These are phyloP conservation scores for Belonocnema kinseyi DNA, from an alignment of 1,140 invertebrate species.

Conservation along the genomic window DNA sequence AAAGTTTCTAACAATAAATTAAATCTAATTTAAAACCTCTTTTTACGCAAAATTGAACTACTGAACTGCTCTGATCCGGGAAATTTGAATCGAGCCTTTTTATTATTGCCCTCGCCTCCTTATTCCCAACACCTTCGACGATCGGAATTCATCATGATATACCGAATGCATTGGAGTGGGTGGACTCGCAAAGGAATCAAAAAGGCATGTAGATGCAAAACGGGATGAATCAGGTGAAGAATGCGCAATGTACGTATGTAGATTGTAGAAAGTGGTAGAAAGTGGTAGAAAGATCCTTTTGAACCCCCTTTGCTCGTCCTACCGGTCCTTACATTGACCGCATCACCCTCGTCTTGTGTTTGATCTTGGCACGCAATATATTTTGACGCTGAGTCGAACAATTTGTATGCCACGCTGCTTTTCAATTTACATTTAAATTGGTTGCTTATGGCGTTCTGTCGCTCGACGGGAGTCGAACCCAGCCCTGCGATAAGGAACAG, in stretches of 20 bases:
- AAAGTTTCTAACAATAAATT: too few relatives aligned
- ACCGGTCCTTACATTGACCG: constrained; percentile 54
- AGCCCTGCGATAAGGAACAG: constrained; percentile 64
- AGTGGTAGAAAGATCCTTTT: constrained; percentile 41
- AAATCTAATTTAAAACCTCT: too few relatives aligned
- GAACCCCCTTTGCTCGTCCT: constrained; percentile 49
- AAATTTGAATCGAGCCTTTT: too few relatives aligned
- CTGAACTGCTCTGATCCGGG: too few relatives aligned
- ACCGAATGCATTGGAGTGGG: too few relatives aligned
- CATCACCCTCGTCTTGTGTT: constrained; percentile 69
- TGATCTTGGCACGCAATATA: constrained; percentile 75
- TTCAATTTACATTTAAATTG: constrained; percentile 78
- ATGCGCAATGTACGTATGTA: constrained; percentile 46
- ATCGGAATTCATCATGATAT: too few relatives aligned
- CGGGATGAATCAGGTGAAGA: constrained; percentile 32
- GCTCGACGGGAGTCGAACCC: constrained; percentile 73
- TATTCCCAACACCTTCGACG: too few relatives aligned
- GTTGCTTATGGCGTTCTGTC: constrained; percentile 76
- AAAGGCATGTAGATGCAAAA: too few relatives aligned
- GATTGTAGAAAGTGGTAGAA: background rate
- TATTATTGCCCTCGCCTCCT: too few relatives aligned
- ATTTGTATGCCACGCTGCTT: constrained; percentile 76
- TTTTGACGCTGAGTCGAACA: constrained; percentile 76
- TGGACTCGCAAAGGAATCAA: too few relatives aligned
- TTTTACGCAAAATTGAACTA: too few relatives aligned